Percentiles rank a stretch among this genome's conserved stretches.
These are phyloP conservation scores for Amphiprion percula DNA, from an alignment of 2,113 vertebrate genomes.

Conservation along the genomic window DNA sequence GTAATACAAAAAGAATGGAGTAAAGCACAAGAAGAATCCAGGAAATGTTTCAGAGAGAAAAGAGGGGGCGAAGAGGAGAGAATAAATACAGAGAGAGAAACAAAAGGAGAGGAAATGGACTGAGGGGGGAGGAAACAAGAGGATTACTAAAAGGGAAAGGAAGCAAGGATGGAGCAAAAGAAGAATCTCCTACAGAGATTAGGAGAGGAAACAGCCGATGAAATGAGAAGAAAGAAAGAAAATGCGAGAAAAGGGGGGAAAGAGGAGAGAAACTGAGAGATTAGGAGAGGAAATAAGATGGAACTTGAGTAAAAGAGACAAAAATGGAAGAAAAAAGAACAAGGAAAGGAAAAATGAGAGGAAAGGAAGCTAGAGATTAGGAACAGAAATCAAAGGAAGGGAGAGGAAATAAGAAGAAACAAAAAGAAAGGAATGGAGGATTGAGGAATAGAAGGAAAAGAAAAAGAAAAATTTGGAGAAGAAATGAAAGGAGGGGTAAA, in stretches of 20 bases:
- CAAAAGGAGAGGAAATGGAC: too few relatives aligned
- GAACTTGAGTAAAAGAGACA: neutral
- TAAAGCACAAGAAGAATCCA: neutral
- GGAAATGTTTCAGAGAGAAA: constrained; percentile 6
- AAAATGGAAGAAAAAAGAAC: neutral
- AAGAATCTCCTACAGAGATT: neutral
- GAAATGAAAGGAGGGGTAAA: neutral
- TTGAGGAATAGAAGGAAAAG: neutral
- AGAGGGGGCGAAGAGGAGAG: too few relatives aligned
- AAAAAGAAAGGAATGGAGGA: neutral
- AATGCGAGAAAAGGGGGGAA: too few relatives aligned
- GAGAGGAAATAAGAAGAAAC: neutral
- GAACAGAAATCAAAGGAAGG: neutral
- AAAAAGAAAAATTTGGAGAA: neutral
- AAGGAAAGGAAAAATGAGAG: neutral
- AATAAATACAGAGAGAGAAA: neutral
- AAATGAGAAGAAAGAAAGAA: neutral
- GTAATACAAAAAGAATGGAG: neutral
- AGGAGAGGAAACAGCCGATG: too few relatives aligned
- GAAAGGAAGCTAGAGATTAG: rapidly evolving
- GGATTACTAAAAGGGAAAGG: neutral
- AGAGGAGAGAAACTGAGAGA: neutral
- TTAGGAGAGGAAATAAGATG: neutral
- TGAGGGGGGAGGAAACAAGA: neutral
- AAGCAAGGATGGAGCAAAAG: neutral